Conservation (phyloP, 30 jellyfish, hydroid and myxozoan genomes). For the Nemopilema nomurai region DNA sequence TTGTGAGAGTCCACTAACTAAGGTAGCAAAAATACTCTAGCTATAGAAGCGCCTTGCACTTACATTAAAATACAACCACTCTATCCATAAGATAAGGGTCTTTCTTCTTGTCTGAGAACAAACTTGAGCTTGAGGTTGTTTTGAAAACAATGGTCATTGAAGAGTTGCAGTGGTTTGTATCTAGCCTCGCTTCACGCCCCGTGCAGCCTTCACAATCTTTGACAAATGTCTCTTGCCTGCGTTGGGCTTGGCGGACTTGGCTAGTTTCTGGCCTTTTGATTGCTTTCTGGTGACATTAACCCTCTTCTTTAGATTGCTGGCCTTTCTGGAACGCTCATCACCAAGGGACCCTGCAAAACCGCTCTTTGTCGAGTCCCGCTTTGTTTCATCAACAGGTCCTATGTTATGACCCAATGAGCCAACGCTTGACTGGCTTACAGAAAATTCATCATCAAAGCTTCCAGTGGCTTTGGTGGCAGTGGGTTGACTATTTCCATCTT, state of each 20-base stretch:
- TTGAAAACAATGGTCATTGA: too few species aligned
- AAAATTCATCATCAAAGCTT: constrained; percentile 7
- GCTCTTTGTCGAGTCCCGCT: constrained; percentile 11
- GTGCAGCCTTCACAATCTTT: constrained; percentile 3
- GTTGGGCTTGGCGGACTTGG: constrained; percentile 6
- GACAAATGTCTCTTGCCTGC: constrained; percentile 38
- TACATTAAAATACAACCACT: too few species aligned
- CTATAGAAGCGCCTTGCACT: too few species aligned
- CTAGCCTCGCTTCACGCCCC: neutral
- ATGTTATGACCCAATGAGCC: neutral
- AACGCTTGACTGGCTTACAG: neutral
- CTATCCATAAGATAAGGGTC: too few species aligned
- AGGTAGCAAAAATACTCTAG: too few species aligned
- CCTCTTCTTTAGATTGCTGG: constrained; percentile 19
- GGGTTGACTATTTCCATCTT: neutral
- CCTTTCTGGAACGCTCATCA: constrained; percentile 31
- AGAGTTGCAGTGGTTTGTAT: too few species aligned
- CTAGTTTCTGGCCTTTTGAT: neutral
- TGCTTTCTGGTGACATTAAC: constrained; percentile 6
- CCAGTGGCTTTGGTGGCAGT: neutral
- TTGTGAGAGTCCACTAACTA: too few species aligned
- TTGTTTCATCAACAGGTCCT: constrained; percentile 24
- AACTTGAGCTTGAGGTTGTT: too few species aligned
- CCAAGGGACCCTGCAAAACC: constrained; percentile 39
- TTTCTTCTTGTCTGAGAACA: too few species aligned